These are phyloP conservation scores for Pseudomyrmex gracilis DNA, from an alignment of 1,140 invertebrate genomes.

Conservation along the genomic window DNA sequence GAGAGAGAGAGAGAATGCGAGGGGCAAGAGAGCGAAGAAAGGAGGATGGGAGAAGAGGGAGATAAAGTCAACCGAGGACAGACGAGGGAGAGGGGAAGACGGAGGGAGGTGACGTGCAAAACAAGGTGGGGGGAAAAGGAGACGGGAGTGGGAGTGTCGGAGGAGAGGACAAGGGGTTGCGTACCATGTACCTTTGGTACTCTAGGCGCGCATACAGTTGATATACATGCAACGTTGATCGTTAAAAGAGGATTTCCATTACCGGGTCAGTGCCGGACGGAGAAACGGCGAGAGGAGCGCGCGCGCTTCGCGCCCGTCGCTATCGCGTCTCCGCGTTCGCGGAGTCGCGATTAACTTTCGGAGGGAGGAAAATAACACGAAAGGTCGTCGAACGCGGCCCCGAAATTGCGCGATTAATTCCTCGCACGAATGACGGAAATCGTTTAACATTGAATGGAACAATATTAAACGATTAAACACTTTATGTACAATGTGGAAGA, in stretches of 20 bases:
- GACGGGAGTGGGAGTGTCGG: conserved; percentile 25
- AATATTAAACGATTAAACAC: background rate
- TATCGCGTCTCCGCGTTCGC: conserved; percentile 25
- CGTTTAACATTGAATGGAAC: conserved; percentile 13
- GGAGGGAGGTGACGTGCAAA: conserved; percentile 28
- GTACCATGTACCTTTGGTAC: conserved; percentile 53
- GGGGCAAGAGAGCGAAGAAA: conserved; percentile 3
- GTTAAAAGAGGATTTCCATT: conserved; percentile 56
- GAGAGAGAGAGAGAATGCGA: background rate
- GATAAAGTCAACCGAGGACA: conserved; percentile 12
- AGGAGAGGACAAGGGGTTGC: conserved; percentile 48
- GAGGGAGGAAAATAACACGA: background rate
- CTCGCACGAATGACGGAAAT: conserved; percentile 14
- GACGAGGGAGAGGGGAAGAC: conserved; percentile 16
- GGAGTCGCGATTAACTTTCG: conserved; percentile 41
- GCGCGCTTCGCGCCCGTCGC: background rate
- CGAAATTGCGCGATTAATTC: conserved; percentile 24
- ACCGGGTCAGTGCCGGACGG: conserved; percentile 39
- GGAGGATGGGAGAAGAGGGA: background rate
- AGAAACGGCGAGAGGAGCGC: conserved; percentile 16
- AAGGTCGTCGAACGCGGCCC: background rate
- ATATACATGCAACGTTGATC: conserved; percentile 55
- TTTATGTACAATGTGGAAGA: too few relatives aligned
- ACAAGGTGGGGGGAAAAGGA: conserved; percentile 33
- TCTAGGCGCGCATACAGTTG: conserved; percentile 48